These are phyloP conservation scores for Babylonia areolata DNA, from an alignment of 1,140 invertebrate genomes.

Conservation along the genomic window DNA sequence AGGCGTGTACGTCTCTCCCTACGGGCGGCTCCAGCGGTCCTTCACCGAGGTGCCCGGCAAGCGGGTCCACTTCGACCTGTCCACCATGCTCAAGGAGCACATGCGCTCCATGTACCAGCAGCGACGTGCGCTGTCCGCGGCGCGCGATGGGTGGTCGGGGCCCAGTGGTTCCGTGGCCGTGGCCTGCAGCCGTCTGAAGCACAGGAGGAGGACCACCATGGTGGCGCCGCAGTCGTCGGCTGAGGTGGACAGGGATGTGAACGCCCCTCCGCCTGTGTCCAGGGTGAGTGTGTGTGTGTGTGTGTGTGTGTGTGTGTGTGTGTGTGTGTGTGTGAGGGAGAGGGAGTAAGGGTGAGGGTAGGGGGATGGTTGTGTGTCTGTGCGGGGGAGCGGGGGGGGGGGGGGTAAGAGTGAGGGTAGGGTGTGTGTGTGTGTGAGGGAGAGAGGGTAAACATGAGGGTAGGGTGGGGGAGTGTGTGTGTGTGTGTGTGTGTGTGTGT, in stretches of 20 bases:
- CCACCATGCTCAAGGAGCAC: neutral
- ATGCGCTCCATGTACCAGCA: neutral
- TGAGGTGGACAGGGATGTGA: neutral
- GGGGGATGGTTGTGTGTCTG: neutral
- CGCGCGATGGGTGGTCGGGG: neutral
- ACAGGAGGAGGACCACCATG: neutral
- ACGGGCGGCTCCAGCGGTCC: neutral
- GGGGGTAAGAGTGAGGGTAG: too few species aligned
- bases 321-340: neutral
- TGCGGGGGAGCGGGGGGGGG: too few species aligned
- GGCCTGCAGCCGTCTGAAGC: neutral
- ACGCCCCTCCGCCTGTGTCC: slow-evolving; percentile 20
- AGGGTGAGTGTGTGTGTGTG: slow-evolving; percentile 22
- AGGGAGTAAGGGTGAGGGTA: neutral
- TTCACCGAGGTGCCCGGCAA: neutral
- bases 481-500: too few species aligned
- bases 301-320: neutral
- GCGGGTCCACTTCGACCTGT: neutral
- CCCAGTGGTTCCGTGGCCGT: neutral
- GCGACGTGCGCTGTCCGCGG: neutral
- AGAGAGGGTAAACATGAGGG: too few species aligned
- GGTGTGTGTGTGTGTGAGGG: too few species aligned
- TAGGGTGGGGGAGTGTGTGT: too few species aligned
- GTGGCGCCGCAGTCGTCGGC: neutral
- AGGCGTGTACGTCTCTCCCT: neutral